These are phyloP conservation scores for Esox lucius DNA, from an alignment of 2,797 vertebrate genomes.

Conservation along the genomic window DNA sequence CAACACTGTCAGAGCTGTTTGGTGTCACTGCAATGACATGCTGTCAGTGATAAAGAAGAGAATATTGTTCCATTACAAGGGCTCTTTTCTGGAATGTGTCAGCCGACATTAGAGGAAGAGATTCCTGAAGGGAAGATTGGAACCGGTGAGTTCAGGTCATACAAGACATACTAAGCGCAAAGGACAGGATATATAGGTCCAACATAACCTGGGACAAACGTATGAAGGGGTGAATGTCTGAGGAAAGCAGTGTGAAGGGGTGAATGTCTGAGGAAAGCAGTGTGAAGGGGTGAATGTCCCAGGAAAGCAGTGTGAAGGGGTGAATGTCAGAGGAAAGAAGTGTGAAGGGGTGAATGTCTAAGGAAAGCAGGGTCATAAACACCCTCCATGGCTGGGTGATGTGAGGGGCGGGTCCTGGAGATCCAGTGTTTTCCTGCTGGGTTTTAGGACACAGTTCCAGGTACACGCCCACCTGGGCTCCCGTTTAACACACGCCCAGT, in stretches of 20 bases:
- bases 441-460: background rate
- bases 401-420: background rate
- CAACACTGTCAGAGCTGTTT: slow-evolving; percentile 99
- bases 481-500: background rate
- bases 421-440: background rate
- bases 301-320: background rate
- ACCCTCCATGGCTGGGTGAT: background rate
- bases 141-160: background rate
- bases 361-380: background rate
- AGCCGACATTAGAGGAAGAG: slow-evolving; percentile 78
- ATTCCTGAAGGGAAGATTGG: slow-evolving; percentile 27
- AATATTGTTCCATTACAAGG: slow-evolving; percentile 92
- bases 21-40: slow-evolving; percentile 74
- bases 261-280: too few species aligned
- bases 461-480: background rate
- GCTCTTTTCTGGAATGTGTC: slow-evolving; percentile 87
- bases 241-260: too few species aligned
- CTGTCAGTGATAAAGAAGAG: slow-evolving; percentile 99
- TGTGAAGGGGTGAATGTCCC: too few species aligned
- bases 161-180: too few species aligned
- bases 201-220: background rate
- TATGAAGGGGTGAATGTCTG: background rate
- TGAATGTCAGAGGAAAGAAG: background rate
- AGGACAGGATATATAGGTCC: background rate
- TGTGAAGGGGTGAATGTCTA: background rate